Conservation (phyloP, 2,113 vertebrate species). For the Acanthochromis polyacanthus region DNA sequence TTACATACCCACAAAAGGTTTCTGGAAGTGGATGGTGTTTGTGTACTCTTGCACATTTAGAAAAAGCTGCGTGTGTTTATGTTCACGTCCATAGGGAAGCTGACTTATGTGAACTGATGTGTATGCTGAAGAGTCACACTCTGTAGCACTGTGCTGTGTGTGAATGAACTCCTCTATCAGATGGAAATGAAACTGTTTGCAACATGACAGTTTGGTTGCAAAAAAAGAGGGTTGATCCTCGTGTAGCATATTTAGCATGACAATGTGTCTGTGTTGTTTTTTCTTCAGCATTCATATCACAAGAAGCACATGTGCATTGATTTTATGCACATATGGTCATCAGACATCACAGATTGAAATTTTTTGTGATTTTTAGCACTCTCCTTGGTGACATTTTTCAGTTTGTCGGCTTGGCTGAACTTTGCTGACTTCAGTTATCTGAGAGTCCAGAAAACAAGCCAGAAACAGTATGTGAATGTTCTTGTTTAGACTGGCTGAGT, state of each 20-base stretch:
- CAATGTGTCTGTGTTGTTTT: neutral
- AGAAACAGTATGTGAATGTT: neutral
- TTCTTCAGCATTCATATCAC: neutral
- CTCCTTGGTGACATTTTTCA: neutral
- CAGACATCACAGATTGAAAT: neutral
- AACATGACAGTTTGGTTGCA: neutral
- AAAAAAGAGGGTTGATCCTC: neutral
- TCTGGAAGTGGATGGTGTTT: too few species aligned
- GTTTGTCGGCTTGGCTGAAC: neutral
- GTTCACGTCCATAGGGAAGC: too few species aligned
- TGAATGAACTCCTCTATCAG: neutral
- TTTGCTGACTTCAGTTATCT: neutral
- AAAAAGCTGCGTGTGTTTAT: too few species aligned
- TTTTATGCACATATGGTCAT: neutral
- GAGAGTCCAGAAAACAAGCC: neutral
- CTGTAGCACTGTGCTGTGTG: neutral
- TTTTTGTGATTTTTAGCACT: neutral
- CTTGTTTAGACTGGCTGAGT: neutral
- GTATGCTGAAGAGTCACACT: neutral
- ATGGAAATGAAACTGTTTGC: neutral
- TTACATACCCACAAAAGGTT: too few species aligned
- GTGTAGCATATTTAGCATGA: neutral
- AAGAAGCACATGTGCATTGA: neutral
- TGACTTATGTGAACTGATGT: conserved; percentile 11
- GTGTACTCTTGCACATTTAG: neutral